Evolutionary conservation across 1,140 invertebrate genomes (phyloP).

Genomic region (Stegodyphus dumicola): DNA sequence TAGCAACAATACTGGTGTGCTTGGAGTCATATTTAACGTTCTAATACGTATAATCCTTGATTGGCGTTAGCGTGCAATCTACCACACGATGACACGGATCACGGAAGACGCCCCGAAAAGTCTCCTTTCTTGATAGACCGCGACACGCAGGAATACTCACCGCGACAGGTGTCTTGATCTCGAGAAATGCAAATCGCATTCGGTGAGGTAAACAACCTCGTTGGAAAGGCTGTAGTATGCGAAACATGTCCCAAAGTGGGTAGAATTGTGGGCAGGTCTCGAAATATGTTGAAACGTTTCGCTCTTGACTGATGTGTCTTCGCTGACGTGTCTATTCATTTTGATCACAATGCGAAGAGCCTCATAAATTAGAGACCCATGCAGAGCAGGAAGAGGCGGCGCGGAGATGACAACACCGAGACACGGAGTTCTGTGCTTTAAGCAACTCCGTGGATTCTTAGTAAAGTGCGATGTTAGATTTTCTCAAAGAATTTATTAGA

Average conservation of each 20-base stretch:
- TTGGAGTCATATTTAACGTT: too few species aligned
- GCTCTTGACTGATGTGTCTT: conserved; percentile 14
- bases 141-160: not conserved
- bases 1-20: too few species aligned
- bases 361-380: conserved; percentile 22
- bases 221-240: conserved; percentile 14
- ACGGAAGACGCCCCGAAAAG: too few species aligned
- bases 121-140: too few species aligned
- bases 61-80: not conserved
- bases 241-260: conserved; percentile 10
- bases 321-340: conserved; percentile 20
- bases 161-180: conserved; percentile 13
- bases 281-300: conserved; percentile 9
- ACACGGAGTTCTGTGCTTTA: not conserved
- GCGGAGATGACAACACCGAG: too few species aligned
- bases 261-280: not conserved
- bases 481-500: too few species aligned
- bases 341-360: conserved; percentile 17
- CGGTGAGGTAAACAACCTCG: conserved; percentile 22
- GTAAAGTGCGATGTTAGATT: not conserved
- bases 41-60: too few species aligned
- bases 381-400: too few species aligned
- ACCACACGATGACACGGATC: too few species aligned
- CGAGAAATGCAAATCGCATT: not conserved
- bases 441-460: not conserved